Conservation (phyloP, 1,140 invertebrate species). For the Listronotus oregonensis region DNA sequence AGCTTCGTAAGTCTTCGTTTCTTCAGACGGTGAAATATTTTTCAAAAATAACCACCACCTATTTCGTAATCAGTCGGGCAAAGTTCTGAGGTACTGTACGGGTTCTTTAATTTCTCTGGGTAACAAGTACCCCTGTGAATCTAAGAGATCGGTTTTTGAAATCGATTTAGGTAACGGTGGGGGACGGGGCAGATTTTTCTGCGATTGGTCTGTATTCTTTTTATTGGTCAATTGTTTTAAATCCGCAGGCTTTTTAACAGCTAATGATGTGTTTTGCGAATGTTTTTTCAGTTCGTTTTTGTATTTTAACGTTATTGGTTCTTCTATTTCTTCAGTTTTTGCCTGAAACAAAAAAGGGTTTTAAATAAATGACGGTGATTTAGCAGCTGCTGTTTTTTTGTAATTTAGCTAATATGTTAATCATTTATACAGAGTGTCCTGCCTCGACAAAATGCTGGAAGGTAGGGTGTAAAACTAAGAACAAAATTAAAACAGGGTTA, state of each 20-base stretch:
- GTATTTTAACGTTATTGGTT: conserved; percentile 37
- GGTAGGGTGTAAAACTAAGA: no score
- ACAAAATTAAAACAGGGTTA: no score
- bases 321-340: background rate
- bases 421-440: no score
- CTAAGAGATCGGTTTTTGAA: conserved; percentile 57
- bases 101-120: conserved; percentile 59
- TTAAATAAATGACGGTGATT: no score
- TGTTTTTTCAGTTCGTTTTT: conserved; percentile 41
- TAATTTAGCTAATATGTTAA: no score
- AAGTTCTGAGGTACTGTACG: conserved; percentile 63
- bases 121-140: conserved; percentile 65
- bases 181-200: conserved; percentile 59
- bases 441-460: no score
- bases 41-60: conserved; percentile 3
- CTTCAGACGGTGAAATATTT: background rate
- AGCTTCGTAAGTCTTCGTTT: no score
- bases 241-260: background rate
- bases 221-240: background rate
- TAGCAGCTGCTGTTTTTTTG: no score
- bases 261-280: background rate
- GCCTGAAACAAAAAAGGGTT: background rate
- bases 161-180: conserved; percentile 57
- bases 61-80: conserved; percentile 52
- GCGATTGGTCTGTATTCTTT: conserved; percentile 34